Base-by-base conservation (phyloP, 2,797 vertebrate genomes). In the Typhlichthys eigenmanni region DNA sequence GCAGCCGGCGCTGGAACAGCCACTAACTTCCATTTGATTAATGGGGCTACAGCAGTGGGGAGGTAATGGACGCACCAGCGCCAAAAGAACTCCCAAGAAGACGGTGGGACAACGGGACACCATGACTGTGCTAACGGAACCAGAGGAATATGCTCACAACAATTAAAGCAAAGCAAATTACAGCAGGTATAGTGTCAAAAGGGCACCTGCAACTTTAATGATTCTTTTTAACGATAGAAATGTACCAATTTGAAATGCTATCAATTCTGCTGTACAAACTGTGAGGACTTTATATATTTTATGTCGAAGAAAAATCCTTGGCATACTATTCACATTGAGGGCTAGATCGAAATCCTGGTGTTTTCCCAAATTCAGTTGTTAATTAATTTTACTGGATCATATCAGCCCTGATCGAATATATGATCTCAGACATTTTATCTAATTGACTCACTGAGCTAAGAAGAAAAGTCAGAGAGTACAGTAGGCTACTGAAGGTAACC, bases 1-100 rank as follows among this genome's bases (percentile, higher is more conserved):
- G 85, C 90, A 91, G 81, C 79, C 76, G 34, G 79, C 82, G 74
- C 77, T 87, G 69, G 84, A 83, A 75, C 91, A 91, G 92, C 87
- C 90, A 85, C 92, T 94, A 95, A 93, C 91, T 93, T 95, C 91
- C 85, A 82, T 79, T 90, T 96, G 95, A 98, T 97, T 94, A 95
- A 97, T 95, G 92, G 89, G 92, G 90, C 92, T 87, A 92, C 88
- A 90, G 93, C 87, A 82, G 86, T 75, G 72, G 84, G 74, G 84
- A 85, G 93, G 85, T 65, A 84, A 85, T 93, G 89, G 91, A 93
- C 69, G 82, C 90, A 84, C 66, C 49, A 80, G 83, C 82, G 74
- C 73, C 67, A 65, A 70, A 93, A 14, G 85, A 92, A 93, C 91
- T 79, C 85, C 89, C 85, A 91, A 90, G 91, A 93, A 92, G 88